Base-by-base conservation (phyloP, 2,888 invertebrate genomes). In the Diabrotica balteata region DNA sequence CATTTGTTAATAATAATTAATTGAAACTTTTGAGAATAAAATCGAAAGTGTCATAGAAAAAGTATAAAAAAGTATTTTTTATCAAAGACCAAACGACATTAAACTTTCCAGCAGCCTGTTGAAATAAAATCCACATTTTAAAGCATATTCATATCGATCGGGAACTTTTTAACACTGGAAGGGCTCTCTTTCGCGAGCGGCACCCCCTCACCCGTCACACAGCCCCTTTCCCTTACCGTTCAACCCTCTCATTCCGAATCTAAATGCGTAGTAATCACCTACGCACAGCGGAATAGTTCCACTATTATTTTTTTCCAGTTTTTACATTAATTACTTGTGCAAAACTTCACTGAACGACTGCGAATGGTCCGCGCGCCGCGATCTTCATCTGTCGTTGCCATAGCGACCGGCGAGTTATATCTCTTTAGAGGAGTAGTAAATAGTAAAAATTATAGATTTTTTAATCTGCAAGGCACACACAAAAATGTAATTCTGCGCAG, bases 121-220 rank as follows among this genome's bases (percentile, higher is more conserved):
- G 86, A 87, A 87, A 87, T 87, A 87, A 87, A 87, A 87, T 87
- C 86, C 87, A 86, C 87, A 87, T 87, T 87, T 87, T 87, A 87
- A 87, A 87, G 87, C 87, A 87, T 87, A 87, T 87, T 87, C 87
- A 87, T 87, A 87, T 87, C 87, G 87, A 87, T 87, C 87, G 86
- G 82, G 82, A 85, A 86, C 82, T 87, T 87, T 87, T 87, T 87
- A 87, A 86, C 87, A 85, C 87, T 82, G 84, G 68, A 68, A 69
- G 81, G 82, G 81, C 80, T 81, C 79, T 76, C 66, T 69, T 61
- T 75, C 67, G 75, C 75, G 74, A 76, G 70, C 55, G 44, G 8
- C 45, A 73, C 71, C 78, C 77, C 77, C 70, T 71, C 52, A 60
- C 66, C 70, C 67, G 71, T 53, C 69, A 49, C 67, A 66, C 55